phyloP scores from a whole-genome alignment of 2,797 vertebrate species.

The Notolepis coatsorum region DNA sequence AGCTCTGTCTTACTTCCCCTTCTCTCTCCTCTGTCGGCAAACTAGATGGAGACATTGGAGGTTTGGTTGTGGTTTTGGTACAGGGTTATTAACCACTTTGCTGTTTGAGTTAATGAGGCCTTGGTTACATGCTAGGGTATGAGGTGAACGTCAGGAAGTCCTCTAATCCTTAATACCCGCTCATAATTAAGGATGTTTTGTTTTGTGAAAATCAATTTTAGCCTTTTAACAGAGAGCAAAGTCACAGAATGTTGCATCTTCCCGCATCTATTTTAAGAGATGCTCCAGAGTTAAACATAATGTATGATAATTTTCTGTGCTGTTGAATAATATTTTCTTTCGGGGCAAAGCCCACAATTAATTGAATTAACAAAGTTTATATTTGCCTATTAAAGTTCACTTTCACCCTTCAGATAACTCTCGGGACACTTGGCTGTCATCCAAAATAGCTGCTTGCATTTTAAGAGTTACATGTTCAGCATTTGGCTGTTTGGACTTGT shows the following conservation, averaged over 20 bases:
- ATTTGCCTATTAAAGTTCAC: slow-evolving; percentile 42
- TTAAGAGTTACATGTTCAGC: slow-evolving; percentile 22
- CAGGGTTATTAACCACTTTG: slow-evolving; percentile 19
- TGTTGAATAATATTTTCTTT: slow-evolving; percentile 61
- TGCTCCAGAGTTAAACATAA: slow-evolving; percentile 30
- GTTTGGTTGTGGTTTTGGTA: background rate
- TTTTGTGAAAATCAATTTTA: background rate
- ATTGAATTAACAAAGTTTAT: slow-evolving; percentile 48
- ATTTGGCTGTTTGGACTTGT: slow-evolving; percentile 33
- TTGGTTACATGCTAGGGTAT: slow-evolving; percentile 7
- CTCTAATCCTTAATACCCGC: slow-evolving; percentile 44
- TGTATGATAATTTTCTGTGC: slow-evolving; percentile 54
- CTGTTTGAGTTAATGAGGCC: slow-evolving; percentile 45
- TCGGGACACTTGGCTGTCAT: slow-evolving; percentile 41
- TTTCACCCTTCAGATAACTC: slow-evolving; percentile 52
- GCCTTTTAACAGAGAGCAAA: slow-evolving; percentile 41
- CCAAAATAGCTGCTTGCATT: slow-evolving; percentile 36
- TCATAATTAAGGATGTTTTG: slow-evolving; percentile 47
- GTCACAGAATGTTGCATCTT: slow-evolving; percentile 29
- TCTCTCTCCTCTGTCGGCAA: background rate
- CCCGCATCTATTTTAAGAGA: slow-evolving; percentile 19
- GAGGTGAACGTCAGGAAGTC: slow-evolving; percentile 48
- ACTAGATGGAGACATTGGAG: slow-evolving; percentile 5
- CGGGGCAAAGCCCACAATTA: slow-evolving; percentile 44
- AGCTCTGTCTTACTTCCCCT: background rate